Conservation (phyloP, 2,113 vertebrate genomes). For the Pseudopodoces humilis region DNA sequence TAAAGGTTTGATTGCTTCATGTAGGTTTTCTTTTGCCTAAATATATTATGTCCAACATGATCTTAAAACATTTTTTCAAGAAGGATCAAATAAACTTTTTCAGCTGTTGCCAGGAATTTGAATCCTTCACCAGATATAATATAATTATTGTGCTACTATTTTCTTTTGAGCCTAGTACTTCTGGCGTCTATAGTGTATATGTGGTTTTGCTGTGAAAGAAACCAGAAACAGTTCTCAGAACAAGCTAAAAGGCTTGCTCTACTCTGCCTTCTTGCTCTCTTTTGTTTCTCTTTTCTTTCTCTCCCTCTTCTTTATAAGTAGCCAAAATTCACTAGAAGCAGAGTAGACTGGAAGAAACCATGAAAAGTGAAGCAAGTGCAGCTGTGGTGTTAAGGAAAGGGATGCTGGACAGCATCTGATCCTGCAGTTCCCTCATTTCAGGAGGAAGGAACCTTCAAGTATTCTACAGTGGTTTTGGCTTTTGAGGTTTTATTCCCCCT, state of each 20-base stretch:
- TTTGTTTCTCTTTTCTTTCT: not conserved
- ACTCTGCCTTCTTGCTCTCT: not conserved
- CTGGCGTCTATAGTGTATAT: accelerated
- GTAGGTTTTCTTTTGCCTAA: not conserved
- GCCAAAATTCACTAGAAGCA: not conserved
- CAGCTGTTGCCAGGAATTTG: not conserved
- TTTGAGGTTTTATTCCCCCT: not conserved
- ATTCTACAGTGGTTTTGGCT: not conserved
- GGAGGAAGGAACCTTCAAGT: not conserved
- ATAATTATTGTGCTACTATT: not conserved
- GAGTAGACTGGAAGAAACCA: not conserved
- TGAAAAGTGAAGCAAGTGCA: not conserved
- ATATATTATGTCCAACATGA: not conserved
- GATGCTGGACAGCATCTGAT: not conserved
- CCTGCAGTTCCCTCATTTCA: not conserved
- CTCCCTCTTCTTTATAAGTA: not conserved
- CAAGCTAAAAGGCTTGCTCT: not conserved
- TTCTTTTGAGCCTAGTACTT: not conserved
- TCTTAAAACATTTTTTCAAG: not conserved
- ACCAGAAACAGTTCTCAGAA: not conserved
- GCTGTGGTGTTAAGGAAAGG: not conserved
- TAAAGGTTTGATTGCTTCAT: not conserved
- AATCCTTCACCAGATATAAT: not conserved
- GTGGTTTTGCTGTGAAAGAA: accelerated
- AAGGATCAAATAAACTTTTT: not conserved